Base-by-base conservation (phyloP, 2,888 invertebrate genomes). In the Dryadula phaetusa region DNA sequence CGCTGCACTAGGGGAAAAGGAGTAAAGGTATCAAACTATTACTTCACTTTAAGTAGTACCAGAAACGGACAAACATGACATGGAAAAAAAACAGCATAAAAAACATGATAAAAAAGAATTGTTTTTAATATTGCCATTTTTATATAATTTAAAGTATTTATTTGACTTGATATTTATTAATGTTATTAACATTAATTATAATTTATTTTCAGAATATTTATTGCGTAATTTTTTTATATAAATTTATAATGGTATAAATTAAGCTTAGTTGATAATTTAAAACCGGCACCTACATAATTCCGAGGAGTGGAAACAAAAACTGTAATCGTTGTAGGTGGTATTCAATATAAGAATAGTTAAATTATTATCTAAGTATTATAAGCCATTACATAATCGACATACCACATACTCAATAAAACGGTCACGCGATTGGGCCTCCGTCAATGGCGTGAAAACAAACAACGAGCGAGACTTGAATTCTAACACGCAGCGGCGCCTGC, bases 361-460 rank as follows among this genome's bases (percentile, higher is more conserved):
- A 32, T 25, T 49, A 58, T 67, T 64, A 64, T 67, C 53, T 65
- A 65, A 58, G 61, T 62, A 37, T 65, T 46, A 54, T 66, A 66
- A 64, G 52, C 70, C 72, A 77, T 81, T 82, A 77, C 73, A 79
- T 78, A 81, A 82, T 76, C 70, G 75, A 76, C 75, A 79, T 80
- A 76, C 77, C 73, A 72, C 71, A 70, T 71, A 85, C 79, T 90
- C 82, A 84, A 86, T 84, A 91, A 87, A 84, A 84, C 82, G 78
- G 82, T 90, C 90, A 89, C 87, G 88, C 79, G 76, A 82, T 76
- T 72, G 77, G 70, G 75, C 73, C 74, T 75, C 75, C 74, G 76
- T 77, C 77, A 71, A 64, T 78, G 76, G 82, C 81, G 83, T 86
- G 85, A 88, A 88, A 88, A 89, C 87, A 88, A 87, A 87, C 85